Conservation (phyloP, 2,113 vertebrate species). For the Triplophysa siluroides region DNA sequence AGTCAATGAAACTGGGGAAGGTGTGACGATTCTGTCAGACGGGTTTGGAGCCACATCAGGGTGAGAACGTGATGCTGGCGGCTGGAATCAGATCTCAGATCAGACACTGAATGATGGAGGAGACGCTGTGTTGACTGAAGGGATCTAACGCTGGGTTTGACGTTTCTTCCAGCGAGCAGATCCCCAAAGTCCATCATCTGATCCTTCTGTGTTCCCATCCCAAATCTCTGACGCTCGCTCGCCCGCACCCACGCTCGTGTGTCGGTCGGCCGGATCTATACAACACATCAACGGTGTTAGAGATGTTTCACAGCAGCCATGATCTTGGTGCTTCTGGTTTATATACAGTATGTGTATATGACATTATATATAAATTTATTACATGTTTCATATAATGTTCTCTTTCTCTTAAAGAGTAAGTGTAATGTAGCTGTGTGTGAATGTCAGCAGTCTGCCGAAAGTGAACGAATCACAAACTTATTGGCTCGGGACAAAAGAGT, state of each 20-base stretch:
- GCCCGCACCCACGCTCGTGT: not conserved
- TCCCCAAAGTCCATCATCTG: constrained; percentile 54
- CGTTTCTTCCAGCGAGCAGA: constrained; percentile 61
- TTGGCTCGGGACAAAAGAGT: too few relatives aligned
- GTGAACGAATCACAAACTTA: too few relatives aligned
- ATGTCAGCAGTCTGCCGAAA: too few relatives aligned
- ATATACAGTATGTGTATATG: too few relatives aligned
- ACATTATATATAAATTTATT: too few relatives aligned
- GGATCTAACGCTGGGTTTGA: constrained; percentile 64
- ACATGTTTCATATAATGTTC: too few relatives aligned
- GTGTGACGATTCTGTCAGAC: constrained; percentile 3
- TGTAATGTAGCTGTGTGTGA: too few relatives aligned
- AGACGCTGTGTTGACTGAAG: constrained; percentile 63
- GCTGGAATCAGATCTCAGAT: constrained; percentile 45
- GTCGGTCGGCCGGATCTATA: too few relatives aligned
- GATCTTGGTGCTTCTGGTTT: too few relatives aligned
- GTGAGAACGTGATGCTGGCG: constrained; percentile 44
- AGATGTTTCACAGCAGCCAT: too few relatives aligned
- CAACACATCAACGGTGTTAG: too few relatives aligned
- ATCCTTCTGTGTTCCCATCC: constrained; percentile 33
- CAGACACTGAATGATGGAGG: constrained; percentile 59
- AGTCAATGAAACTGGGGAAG: constrained; percentile 9
- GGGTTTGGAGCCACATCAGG: constrained; percentile 11
- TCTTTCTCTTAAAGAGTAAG: too few relatives aligned
- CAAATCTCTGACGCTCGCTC: not conserved